Conservation (phyloP, 2,888 invertebrate genomes). For the Alsophila aescularia region DNA sequence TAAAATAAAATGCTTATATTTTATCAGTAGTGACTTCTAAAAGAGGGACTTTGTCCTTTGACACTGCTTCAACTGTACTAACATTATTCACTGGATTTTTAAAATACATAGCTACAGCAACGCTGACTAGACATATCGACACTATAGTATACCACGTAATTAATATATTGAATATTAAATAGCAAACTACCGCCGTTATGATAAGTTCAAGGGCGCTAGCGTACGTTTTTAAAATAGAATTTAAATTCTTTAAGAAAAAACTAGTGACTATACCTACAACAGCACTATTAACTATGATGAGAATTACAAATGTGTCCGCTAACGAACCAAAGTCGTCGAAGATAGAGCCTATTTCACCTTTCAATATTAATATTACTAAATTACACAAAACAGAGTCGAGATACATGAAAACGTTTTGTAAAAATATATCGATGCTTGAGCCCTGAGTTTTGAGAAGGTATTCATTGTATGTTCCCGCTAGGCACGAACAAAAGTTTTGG, state of each 20-base stretch:
- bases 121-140: slow-evolving; percentile 92
- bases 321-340: slow-evolving; percentile 85
- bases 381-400: slow-evolving; percentile 97
- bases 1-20: not conserved
- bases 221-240: slow-evolving; percentile 97
- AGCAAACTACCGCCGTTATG: slow-evolving; percentile 95
- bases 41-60: slow-evolving; percentile 60
- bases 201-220: slow-evolving; percentile 96
- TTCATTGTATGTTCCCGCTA: slow-evolving; percentile 98
- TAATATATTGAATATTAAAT: slow-evolving; percentile 92
- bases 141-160: slow-evolving; percentile 92
- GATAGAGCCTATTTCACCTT: slow-evolving; percentile 86
- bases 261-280: slow-evolving; percentile 96
- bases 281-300: slow-evolving; percentile 95
- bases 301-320: slow-evolving; percentile 88
- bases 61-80: slow-evolving; percentile 31
- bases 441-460: slow-evolving; percentile 95
- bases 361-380: slow-evolving; percentile 86
- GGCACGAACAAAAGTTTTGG: slow-evolving; percentile 95
- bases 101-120: slow-evolving; percentile 94
- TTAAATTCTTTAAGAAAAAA: slow-evolving; percentile 95
- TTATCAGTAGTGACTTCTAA: slow-evolving; percentile 52
- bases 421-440: slow-evolving; percentile 92
- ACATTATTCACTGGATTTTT: slow-evolving; percentile 92
- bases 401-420: slow-evolving; percentile 98